phyloP scores from a whole-genome alignment of 2,113 vertebrate species.

The Gallinago undulata region DNA sequence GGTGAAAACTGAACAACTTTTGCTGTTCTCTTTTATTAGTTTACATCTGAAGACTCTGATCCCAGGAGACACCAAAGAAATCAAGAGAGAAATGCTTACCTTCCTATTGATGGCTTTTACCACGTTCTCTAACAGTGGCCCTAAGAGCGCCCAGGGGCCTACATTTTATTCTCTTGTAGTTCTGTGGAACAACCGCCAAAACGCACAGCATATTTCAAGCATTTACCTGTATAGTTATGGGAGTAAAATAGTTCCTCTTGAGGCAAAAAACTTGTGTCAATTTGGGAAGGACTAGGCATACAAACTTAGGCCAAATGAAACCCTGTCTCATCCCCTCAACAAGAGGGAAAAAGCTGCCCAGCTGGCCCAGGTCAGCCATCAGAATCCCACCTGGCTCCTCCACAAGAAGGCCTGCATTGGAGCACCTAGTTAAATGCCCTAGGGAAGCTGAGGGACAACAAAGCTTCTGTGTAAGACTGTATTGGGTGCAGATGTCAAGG shows the following conservation, averaged over 20 bases:
- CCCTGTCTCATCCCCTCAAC: not conserved
- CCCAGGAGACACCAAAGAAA: not conserved
- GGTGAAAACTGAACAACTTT: not conserved
- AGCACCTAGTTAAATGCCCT: not conserved
- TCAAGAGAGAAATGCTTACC: not conserved
- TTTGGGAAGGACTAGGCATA: not conserved
- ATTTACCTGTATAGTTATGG: not conserved
- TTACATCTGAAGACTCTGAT: not conserved
- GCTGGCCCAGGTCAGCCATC: not conserved
- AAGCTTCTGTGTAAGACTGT: not conserved
- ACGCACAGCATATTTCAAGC: not conserved
- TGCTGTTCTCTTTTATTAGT: not conserved
- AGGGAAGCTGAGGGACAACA: not conserved
- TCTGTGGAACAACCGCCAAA: not conserved
- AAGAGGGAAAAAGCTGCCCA: not conserved
- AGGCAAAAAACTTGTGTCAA: not conserved
- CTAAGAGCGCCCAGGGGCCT: not conserved
- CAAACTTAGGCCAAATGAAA: not conserved
- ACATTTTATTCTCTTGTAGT: not conserved
- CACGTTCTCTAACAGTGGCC: no score
- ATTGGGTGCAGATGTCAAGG: not conserved
- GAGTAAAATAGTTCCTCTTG: not conserved
- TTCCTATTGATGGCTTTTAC: not conserved
- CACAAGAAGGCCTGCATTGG: not conserved
- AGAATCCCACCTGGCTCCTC: accelerated